Percentiles rank a stretch among this genome's conserved stretches.
Conservation (phyloP, 2,113 vertebrate species). For the Sorex araneus region DNA sequence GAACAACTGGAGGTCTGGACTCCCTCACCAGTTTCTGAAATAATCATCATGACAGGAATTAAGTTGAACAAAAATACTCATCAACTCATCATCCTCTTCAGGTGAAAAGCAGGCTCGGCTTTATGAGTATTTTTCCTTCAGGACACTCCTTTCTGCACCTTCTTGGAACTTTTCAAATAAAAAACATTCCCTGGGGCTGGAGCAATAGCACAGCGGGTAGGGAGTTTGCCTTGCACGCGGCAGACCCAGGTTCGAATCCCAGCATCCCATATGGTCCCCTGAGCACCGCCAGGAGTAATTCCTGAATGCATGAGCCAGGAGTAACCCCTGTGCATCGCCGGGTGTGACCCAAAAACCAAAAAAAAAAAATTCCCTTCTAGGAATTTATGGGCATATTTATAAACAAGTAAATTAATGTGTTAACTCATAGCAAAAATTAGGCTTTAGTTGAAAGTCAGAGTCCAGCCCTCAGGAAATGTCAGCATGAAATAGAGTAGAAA, state of each 20-base stretch:
- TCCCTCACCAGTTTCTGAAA: not conserved
- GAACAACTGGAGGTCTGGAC: not conserved
- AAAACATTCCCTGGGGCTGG: too few relatives aligned
- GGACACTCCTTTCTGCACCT: slow-evolving; percentile 28
- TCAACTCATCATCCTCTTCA: not conserved
- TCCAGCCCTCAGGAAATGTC: slow-evolving; percentile 36
- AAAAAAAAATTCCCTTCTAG: too few relatives aligned
- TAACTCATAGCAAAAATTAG: slow-evolving; percentile 32
- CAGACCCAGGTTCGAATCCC: too few relatives aligned
- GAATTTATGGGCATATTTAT: not conserved
- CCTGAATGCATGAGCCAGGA: too few relatives aligned
- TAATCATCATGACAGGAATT: not conserved
- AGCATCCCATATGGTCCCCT: too few relatives aligned
- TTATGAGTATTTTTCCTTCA: not conserved
- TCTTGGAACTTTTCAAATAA: not conserved
- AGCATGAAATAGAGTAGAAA: slow-evolving; percentile 79
- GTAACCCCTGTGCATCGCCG: too few relatives aligned
- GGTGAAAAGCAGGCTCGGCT: not conserved
- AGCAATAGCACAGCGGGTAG: too few relatives aligned
- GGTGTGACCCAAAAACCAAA: too few relatives aligned
- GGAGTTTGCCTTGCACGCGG: too few relatives aligned
- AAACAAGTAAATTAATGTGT: not conserved
- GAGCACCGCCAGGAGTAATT: too few relatives aligned
- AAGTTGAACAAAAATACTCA: slow-evolving; percentile 10
- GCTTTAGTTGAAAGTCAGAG: not conserved